phyloP scores from a whole-genome alignment of 2,113 vertebrate genomes.

The Alexandromys fortis region DNA sequence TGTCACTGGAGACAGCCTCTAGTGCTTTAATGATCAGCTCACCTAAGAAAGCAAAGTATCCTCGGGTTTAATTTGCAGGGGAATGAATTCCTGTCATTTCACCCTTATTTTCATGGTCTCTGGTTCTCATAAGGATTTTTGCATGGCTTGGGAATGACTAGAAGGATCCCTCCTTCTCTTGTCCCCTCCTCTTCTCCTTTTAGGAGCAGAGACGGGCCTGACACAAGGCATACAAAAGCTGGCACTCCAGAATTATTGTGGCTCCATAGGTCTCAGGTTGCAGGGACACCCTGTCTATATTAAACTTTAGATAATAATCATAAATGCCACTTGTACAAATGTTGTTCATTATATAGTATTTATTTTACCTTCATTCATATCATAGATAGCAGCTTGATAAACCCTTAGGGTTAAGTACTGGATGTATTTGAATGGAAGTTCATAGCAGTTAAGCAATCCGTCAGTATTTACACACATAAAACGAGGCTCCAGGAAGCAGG shows the following conservation, averaged over 20 bases:
- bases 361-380: slow-evolving; percentile 21
- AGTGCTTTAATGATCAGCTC: neutral
- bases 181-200: neutral
- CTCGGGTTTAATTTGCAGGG: slow-evolving; percentile 26
- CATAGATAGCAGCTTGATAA: neutral
- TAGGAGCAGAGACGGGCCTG: neutral
- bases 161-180: neutral
- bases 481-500: slow-evolving; percentile 8
- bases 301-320: slow-evolving; percentile 23
- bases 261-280: neutral
- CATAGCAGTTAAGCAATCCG: slow-evolving; percentile 2
- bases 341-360: neutral
- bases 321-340: slow-evolving; percentile 4
- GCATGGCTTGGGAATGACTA: neutral
- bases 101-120: slow-evolving; percentile 2
- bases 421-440: slow-evolving; percentile 19
- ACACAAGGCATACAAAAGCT: neutral
- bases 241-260: slow-evolving; percentile 5
- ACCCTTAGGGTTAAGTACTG: slow-evolving; percentile 15
- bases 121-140: slow-evolving; percentile 18
- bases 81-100: neutral
- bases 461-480: slow-evolving; percentile 4
- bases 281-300: neutral
- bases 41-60: slow-evolving; percentile 44
- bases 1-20: neutral